A percentile compares a stretch with the other conserved stretches of the same genome.
phyloP scores from a whole-genome alignment of 2,113 vertebrate genomes.

The Muntiacus reevesi region DNA sequence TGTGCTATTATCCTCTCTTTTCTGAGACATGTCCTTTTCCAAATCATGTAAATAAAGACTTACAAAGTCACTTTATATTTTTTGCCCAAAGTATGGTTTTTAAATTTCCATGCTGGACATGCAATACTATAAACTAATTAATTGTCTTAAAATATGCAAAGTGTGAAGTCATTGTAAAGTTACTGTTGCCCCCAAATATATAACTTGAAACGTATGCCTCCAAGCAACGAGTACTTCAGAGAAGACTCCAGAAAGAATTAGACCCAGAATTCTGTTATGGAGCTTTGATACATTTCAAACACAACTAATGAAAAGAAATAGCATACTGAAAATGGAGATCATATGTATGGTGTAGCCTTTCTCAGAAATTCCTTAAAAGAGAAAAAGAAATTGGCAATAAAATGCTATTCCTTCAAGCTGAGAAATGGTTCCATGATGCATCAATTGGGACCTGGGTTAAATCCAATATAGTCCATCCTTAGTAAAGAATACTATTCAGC shows the following conservation, averaged over 20 bases:
- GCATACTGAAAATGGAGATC: slow-evolving; percentile 67
- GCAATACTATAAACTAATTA: background rate
- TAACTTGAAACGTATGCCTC: slow-evolving; percentile 53
- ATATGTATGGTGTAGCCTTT: slow-evolving; percentile 69
- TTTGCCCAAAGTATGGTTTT: background rate
- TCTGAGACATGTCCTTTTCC: background rate
- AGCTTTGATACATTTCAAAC: slow-evolving; percentile 67
- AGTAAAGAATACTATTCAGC: slow-evolving; percentile 33
- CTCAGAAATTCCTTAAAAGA: slow-evolving; percentile 45
- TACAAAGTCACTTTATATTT: background rate
- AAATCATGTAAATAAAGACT: slow-evolving; percentile 13
- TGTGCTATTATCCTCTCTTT: background rate
- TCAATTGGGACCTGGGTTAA: slow-evolving; percentile 39
- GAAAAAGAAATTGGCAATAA: slow-evolving; percentile 52
- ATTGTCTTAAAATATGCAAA: slow-evolving; percentile 18
- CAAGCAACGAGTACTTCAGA: slow-evolving; percentile 53
- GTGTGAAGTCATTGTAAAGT: slow-evolving; percentile 25
- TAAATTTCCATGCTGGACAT: background rate
- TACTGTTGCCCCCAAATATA: slow-evolving; percentile 10
- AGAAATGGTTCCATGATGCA: slow-evolving; percentile 30
- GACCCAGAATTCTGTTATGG: slow-evolving; percentile 46
- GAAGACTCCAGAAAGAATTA: slow-evolving; percentile 57
- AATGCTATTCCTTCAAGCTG: slow-evolving; percentile 56
- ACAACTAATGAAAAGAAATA: slow-evolving; percentile 62
- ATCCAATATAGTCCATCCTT: slow-evolving; percentile 34